Percentiles rank a stretch among this genome's conserved stretches.
phyloP scores from a whole-genome alignment of 2,888 invertebrate genomes.

The Nemurella pictetii region DNA sequence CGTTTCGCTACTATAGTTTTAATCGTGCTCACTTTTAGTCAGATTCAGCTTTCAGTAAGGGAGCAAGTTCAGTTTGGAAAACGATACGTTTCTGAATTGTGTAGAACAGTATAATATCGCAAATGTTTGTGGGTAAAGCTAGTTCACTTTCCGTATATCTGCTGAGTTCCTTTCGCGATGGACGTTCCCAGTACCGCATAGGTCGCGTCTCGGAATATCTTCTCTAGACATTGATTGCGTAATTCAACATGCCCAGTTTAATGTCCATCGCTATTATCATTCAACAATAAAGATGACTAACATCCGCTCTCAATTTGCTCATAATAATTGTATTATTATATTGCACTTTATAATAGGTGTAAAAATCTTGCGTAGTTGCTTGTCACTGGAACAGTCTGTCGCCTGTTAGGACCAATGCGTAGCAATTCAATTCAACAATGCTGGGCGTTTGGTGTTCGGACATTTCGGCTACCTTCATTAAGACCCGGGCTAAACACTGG shows the following conservation, averaged over 20 bases:
- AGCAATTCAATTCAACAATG: background rate
- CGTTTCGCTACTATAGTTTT: no score
- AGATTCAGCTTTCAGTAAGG: no score
- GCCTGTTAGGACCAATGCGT: background rate
- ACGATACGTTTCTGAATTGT: no score
- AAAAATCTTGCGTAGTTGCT: background rate
- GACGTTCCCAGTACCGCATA: background rate
- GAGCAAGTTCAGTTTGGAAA: no score
- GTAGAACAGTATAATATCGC: no score
- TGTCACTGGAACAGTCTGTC: background rate
- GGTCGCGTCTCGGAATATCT: background rate
- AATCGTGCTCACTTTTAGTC: no score
- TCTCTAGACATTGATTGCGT: background rate
- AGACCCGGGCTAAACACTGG: background rate
- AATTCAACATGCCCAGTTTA: background rate
- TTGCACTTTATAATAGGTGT: slow-evolving; percentile 4
- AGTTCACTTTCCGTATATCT: background rate
- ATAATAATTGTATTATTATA: slow-evolving; percentile 10
- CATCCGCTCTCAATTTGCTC: slow-evolving; percentile 19
- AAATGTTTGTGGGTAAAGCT: no score
- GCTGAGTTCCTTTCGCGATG: background rate
- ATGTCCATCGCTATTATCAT: background rate
- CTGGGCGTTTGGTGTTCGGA: background rate
- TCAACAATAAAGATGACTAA: slow-evolving; percentile 17
- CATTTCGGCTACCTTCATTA: background rate